Evolutionary conservation across 1,140 invertebrate genomes (phyloP).

Genomic region (Oncopeltus fasciatus): DNA sequence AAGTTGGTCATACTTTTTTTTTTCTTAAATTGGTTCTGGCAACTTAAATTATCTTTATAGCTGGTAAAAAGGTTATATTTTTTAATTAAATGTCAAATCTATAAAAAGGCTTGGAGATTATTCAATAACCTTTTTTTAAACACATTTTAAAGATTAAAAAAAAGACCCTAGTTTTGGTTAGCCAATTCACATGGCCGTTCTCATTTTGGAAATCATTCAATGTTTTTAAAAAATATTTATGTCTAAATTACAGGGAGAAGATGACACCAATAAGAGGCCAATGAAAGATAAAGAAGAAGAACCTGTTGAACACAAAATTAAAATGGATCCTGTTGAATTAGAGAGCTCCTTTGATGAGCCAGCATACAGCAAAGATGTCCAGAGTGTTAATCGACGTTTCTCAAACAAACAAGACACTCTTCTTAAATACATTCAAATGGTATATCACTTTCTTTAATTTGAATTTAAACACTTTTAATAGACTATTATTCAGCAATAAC

Average conservation of each 20-base stretch:
- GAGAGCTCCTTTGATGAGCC: slow-evolving; percentile 1
- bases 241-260: neutral
- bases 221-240: neutral
- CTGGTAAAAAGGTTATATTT: too few relatives aligned
- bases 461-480: neutral
- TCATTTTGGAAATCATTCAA: neutral
- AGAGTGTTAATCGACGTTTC: neutral
- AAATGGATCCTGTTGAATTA: neutral
- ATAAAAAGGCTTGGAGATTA: too few relatives aligned
- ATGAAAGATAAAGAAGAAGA: neutral
- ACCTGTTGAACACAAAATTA: neutral
- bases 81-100: too few relatives aligned
- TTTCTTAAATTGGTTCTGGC: too few relatives aligned
- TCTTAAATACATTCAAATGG: slow-evolving; percentile 18
- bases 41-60: too few relatives aligned
- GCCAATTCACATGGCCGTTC: neutral
- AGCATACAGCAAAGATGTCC: slow-evolving; percentile 11
- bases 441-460: neutral
- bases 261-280: neutral
- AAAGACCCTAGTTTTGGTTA: neutral
- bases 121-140: too few relatives aligned
- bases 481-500: neutral
- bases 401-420: slow-evolving; percentile 11
- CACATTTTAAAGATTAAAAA: neutral
- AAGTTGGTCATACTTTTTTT: too few relatives aligned